A percentile compares a stretch with the other conserved stretches of the same genome.
These are phyloP conservation scores for Drosophila gaucha DNA, from an alignment of 2,888 invertebrate species.

Conservation along the genomic window DNA sequence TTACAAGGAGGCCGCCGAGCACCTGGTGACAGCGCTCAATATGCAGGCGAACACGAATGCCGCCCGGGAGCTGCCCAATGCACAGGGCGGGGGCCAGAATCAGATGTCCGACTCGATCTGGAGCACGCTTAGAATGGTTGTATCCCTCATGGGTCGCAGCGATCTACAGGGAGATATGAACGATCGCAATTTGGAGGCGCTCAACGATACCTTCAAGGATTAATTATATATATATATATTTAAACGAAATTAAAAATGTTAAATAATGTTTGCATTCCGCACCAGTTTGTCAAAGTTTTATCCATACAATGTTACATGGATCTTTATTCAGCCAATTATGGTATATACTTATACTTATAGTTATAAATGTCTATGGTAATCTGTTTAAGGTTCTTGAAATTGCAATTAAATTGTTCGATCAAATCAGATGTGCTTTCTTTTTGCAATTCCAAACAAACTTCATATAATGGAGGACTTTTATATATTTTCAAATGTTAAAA, in stretches of 20 bases:
- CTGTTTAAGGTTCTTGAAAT: slow-evolving; percentile 18
- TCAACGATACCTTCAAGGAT: slow-evolving; percentile 86
- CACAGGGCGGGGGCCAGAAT: slow-evolving; percentile 83
- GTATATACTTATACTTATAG: too few species aligned
- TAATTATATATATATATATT: slow-evolving; percentile 13
- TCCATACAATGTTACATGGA: background rate
- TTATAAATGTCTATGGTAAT: too few species aligned
- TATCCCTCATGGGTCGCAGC: slow-evolving; percentile 91
- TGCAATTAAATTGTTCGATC: slow-evolving; percentile 15
- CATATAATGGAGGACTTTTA: too few species aligned
- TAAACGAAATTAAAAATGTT: background rate
- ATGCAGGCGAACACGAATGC: slow-evolving; percentile 90
- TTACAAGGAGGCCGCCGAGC: slow-evolving; percentile 97
- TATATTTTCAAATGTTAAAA: too few species aligned
- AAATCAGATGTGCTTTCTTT: background rate
- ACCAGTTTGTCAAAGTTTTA: slow-evolving; percentile 6
- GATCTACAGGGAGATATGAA: slow-evolving; percentile 88
- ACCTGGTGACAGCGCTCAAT: slow-evolving; percentile 96
- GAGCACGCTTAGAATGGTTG: slow-evolving; percentile 95
- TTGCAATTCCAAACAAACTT: background rate
- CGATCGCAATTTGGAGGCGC: slow-evolving; percentile 87
- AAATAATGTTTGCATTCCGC: slow-evolving; percentile 28
- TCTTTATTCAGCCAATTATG: too few species aligned
- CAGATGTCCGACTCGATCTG: slow-evolving; percentile 97
- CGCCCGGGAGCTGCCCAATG: slow-evolving; percentile 87